phyloP scores from a whole-genome alignment of 2,113 vertebrate genomes.

The Eudyptes chrysolophus region DNA sequence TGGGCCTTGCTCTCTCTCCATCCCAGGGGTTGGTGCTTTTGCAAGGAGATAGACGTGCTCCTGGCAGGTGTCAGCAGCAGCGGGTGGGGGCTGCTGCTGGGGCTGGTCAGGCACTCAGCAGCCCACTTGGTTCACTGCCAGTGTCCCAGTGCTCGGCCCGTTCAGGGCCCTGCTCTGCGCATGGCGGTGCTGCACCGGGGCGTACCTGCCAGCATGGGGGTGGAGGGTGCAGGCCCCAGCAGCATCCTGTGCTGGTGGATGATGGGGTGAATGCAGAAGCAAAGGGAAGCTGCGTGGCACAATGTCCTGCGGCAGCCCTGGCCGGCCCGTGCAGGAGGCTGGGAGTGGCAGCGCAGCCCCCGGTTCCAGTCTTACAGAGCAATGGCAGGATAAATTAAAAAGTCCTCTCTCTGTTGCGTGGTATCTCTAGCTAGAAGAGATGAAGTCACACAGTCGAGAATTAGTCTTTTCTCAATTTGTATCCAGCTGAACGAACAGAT shows the following conservation, averaged over 20 bases:
- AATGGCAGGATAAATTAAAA: not conserved
- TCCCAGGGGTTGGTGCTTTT: not conserved
- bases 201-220: rapidly evolving
- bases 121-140: rapidly evolving
- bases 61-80: not conserved
- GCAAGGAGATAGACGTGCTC: too few species aligned
- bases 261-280: not conserved
- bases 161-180: too few species aligned
- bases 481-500: not conserved
- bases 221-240: not conserved
- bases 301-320: rapidly evolving
- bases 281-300: not conserved
- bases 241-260: not conserved
- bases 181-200: rapidly evolving
- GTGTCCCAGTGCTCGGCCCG: not conserved
- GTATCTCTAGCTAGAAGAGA: not conserved
- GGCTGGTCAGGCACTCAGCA: too few species aligned
- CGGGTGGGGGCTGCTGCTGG: not conserved
- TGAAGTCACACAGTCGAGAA: not conserved
- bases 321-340: rapidly evolving
- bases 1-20: not conserved
- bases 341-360: not conserved
- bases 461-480: not conserved
- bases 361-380: not conserved
- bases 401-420: rapidly evolving